Base-by-base conservation (phyloP, 2,113 vertebrate species). In the Gallinago jamesoni region DNA sequence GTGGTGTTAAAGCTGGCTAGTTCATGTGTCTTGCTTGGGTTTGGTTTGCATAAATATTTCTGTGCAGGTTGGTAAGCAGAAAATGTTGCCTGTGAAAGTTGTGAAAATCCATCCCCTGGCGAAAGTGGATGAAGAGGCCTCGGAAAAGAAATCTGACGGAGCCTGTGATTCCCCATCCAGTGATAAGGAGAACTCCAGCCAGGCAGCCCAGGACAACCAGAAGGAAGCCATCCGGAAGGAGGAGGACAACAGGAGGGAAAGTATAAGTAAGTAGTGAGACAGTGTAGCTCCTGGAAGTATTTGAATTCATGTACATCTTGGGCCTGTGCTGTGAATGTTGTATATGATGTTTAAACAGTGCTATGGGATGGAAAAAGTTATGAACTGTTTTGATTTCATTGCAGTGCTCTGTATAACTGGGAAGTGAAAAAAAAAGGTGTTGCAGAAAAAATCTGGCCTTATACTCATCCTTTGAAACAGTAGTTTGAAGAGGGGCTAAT, bases 81-180 rank as follows among this genome's bases (percentile, higher is more conserved):
- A 99, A 97, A 98, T 97, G 96, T 96, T 99, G 64, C 98, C 96
- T 55, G 99, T 99, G 57, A 99, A 98, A 78, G 98, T 99, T 88
- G 96, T 99, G 72, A 99, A 99, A 95, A 97, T 99, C 94, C 99
- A 99, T 94, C 99, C 99, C 18, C 94, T 99, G 81, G 99, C 99
- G 94, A 98, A 98, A 56, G 96, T 73, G 13, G 98, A 99, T 5
- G 98, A 99, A 31, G 98, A 99, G 35, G 79, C 97, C 2, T 95
- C 97, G 0, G 99, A 99, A 94, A 99, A 99, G 97, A 99, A 99
- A 95, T 97, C 99, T 45, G 98, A 99, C 3, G 99, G 98, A 22
- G 98, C 99, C 23, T 99, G 99, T 47, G 99, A 99, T 95, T 99
- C 99, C 74, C 99, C 99, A 2, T 99, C 99, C 83, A 99, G 99